Percentiles rank a stretch among this genome's conserved stretches.
These are phyloP conservation scores for Lepeophtheirus nordmannii DNA, from an alignment of 2,888 invertebrate genomes.

Conservation along the genomic window DNA sequence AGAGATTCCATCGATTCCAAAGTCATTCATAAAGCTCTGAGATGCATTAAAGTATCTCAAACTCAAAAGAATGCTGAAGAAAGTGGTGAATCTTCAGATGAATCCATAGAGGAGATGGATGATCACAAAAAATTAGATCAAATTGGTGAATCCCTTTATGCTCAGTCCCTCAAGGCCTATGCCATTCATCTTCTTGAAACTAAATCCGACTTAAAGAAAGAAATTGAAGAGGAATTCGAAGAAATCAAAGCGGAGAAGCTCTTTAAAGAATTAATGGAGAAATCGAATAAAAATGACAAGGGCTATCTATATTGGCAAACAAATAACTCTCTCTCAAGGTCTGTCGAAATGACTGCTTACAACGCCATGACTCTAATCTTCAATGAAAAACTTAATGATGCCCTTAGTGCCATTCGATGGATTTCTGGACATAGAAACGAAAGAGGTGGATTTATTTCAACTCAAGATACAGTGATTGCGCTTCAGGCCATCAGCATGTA, in stretches of 20 bases:
- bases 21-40: not conserved
- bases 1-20: not conserved
- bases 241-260: not conserved
- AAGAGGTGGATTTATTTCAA: constrained; percentile 42
- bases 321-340: not conserved
- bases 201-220: not conserved
- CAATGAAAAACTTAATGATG: constrained; percentile 40
- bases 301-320: constrained; percentile 21
- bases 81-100: not conserved
- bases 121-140: not conserved
- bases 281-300: constrained; percentile 10
- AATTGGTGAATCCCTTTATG: not conserved
- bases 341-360: constrained; percentile 51
- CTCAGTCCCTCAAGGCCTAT: not conserved
- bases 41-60: not conserved
- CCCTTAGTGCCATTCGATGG: constrained; percentile 52
- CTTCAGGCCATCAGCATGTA: constrained; percentile 24
- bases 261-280: constrained; percentile 6
- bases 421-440: constrained; percentile 49
- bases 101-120: not conserved
- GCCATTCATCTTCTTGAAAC: not conserved
- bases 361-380: constrained; percentile 44
- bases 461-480: constrained; percentile 26
- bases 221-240: not conserved
- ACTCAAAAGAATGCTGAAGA: too few species aligned